Base-by-base conservation (phyloP, 2,113 vertebrate genomes). In the Saiga tatarica region DNA sequence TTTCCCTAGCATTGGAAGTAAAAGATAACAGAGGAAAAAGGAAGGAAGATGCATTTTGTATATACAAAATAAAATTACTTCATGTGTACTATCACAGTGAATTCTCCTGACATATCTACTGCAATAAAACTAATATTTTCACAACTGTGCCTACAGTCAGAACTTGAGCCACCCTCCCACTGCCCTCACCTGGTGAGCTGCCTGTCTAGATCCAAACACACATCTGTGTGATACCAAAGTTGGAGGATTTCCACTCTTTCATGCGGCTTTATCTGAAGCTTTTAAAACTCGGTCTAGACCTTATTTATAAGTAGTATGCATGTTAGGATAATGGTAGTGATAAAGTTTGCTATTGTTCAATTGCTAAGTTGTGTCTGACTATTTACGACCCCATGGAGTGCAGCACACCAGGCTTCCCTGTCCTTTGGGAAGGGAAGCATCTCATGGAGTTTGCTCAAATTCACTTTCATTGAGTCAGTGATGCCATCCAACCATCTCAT, bases 21-120 rank as follows among this genome's bases (percentile, higher is more conserved):
- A 50, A 67, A 55, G 42, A 78, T 7, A 36, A 39, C 13, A 59
- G 30, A 71, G 39, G 30, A 9, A 13, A 59, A 64, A 42, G 23
- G 19, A 53, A 71, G 26, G 2, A 76, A 53, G 28, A 28, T 30
- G 25, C 1, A 6, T 2, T 30, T 60, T 36, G 26, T 3, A 14
- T 4, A 16, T 53, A 3, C 23, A 33, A 7, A 84, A 28, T 42
- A 13, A 0, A 45, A 25, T 14, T 0, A 9, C 26, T 21, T 52
- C 2, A 0, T 14, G 3, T 1, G 5, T 3, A 0, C 23, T 9
- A 0, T 10, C 59, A 26, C n/a, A 12, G 7, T 10, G 39, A 10
- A 19, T 33, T 25, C 8, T n/a, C 7, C 3, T 4, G 42, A 6
- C 21, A 1, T 0, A 1, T 26, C 36, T 81, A 23, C 19, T 3